Conservation (phyloP, 1,140 invertebrate species). For the Drosophila parabipectinata region DNA sequence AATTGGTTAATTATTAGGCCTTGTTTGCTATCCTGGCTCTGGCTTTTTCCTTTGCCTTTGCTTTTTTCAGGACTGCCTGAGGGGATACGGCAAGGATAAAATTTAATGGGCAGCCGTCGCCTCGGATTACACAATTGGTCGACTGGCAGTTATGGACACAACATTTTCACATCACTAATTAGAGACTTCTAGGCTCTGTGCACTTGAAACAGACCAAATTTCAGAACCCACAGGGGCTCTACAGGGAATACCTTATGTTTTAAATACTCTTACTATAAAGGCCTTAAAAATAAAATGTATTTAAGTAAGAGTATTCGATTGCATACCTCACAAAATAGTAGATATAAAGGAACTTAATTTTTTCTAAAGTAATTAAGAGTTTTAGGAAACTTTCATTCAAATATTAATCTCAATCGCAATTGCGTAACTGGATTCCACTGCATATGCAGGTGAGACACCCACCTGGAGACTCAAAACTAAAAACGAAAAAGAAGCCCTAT, state of each 20-base stretch:
- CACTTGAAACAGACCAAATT: conserved; percentile 16
- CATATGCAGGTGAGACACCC: conserved; percentile 2
- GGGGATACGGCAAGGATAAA: conserved; percentile 22
- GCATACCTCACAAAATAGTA: background rate
- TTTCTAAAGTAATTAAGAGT: background rate
- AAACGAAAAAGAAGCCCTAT: conserved; percentile 17
- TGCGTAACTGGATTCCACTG: background rate
- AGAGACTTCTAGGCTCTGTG: conserved; percentile 7
- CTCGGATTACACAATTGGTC: conserved; percentile 36
- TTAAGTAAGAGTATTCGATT: no score
- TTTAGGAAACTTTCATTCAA: background rate
- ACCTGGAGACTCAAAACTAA: conserved; percentile 14
- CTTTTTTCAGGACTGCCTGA: background rate
- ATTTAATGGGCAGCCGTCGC: conserved; percentile 16
- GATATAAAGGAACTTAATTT: background rate
- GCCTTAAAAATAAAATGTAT: no score
- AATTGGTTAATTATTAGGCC: conserved; percentile 65
- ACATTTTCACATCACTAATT: conserved; percentile 42
- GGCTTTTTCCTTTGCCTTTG: conserved; percentile 8
- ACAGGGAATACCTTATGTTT: no score
- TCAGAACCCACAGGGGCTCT: background rate
- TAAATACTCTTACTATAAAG: no score
- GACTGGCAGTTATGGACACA: conserved; percentile 43
- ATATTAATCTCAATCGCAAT: background rate
- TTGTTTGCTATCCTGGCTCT: conserved; percentile 37